These are phyloP conservation scores for Esox niger DNA, from an alignment of 2,113 vertebrate genomes.

Conservation along the genomic window DNA sequence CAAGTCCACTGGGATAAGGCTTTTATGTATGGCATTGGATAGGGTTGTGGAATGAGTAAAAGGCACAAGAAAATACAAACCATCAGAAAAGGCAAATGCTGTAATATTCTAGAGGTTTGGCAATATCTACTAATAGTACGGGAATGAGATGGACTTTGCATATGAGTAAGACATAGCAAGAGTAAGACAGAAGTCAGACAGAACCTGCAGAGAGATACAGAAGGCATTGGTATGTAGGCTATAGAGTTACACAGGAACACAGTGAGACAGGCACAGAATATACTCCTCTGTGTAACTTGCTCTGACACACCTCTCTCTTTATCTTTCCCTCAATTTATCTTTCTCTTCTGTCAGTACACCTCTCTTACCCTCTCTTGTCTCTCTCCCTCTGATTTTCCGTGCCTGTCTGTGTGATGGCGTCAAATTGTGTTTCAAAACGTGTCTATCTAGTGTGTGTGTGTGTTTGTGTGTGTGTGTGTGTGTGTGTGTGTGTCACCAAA, in stretches of 20 bases:
- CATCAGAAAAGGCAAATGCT: too few species aligned
- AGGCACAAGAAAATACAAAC: too few species aligned
- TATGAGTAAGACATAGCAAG: background rate
- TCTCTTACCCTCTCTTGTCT: constrained; percentile 28
- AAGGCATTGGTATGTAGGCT: constrained; percentile 49
- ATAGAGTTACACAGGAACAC: constrained; percentile 55
- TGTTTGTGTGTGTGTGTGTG: constrained; percentile 1
- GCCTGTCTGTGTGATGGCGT: constrained; percentile 3
- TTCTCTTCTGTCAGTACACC: constrained; percentile 35
- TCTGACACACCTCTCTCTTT: constrained; percentile 51
- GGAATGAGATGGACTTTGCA: background rate
- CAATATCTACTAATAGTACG: too few species aligned
- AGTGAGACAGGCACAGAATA: constrained; percentile 37
- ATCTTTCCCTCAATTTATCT: constrained; percentile 39
- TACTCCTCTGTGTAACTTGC: constrained; percentile 33
- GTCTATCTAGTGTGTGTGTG: background rate
- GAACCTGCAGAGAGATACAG: constrained; percentile 7
- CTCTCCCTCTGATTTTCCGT: constrained; percentile 35
- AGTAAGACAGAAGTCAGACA: background rate
- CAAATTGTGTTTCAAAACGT: constrained; percentile 14
- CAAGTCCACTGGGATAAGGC: too few species aligned
- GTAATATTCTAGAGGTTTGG: too few species aligned
- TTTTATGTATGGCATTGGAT: too few species aligned
- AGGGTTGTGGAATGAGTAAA: too few species aligned
- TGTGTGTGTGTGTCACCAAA: background rate